Base-by-base conservation (phyloP, 2,888 invertebrate genomes). In the Chrysolina americana region DNA sequence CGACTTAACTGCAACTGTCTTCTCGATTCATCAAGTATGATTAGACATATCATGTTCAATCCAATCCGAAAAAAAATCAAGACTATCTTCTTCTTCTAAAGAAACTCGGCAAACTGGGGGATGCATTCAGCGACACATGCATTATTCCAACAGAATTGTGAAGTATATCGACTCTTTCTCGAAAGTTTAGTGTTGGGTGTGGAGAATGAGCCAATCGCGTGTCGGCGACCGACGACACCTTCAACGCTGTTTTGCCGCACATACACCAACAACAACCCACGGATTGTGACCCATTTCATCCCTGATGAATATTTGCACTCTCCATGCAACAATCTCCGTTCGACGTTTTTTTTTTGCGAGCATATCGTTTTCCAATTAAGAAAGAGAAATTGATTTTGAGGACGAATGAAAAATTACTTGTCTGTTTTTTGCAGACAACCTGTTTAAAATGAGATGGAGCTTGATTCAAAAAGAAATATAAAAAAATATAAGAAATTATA, bases 131-230 rank as follows among this genome's bases (percentile, higher is more conserved):
- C 53, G 21, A 23, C 53, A 2, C 41, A 1, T 15, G 17, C 53
- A 53, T 13, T 79, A 76, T 79, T 10, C 11, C 21, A 36, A 36
- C 66, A 19, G 19, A 3, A 13, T n/a, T 53, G 80, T 79, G 71
- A 76, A 71, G 41, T 75, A 78, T 78, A 78, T 79, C 78, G 78
- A 77, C 78, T 76, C 77, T 79, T 80, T 78, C 75, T 79, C 77
- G 74, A 75, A 63, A 56, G 78, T 80, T 65, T 79, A 79, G 77
- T 79, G 76, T 75, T 75, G 82, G 83, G 83, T 82, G 83, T 80
- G 82, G 82, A 81, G 71, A 28, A 83, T 81, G 79, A 80, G 73
- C 78, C 68, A 76, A 83, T 83, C 81, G 83, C 83, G 83, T 83
- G 83, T 77, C 77, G 13, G 62, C 63, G 28, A 50, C 65, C 36